These are phyloP conservation scores for Gari tellinella DNA, from an alignment of 2,888 invertebrate species.

Conservation along the genomic window DNA sequence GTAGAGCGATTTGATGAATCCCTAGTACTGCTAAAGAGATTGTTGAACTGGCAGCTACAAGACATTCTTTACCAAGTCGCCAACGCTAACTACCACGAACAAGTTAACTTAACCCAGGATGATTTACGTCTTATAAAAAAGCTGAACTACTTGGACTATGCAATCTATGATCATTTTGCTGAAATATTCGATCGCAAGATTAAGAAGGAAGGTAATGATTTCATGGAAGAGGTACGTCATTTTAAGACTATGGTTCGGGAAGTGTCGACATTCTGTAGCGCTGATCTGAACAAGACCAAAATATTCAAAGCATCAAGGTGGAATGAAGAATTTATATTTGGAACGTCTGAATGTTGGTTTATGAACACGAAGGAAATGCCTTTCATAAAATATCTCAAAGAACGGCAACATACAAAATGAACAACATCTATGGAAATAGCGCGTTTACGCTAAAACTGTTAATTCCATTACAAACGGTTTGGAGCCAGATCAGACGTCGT, in stretches of 20 bases:
- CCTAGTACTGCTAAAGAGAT: conserved; percentile 34
- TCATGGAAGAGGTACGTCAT: conserved; percentile 29
- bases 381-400: too few species aligned
- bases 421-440: too few species aligned
- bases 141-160: conserved; percentile 39
- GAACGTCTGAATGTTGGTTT: conserved; percentile 24
- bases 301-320: conserved; percentile 19
- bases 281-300: background rate
- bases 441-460: too few species aligned
- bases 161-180: conserved; percentile 31
- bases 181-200: conserved; percentile 19
- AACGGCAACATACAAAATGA: too few species aligned
- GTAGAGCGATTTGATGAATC: conserved; percentile 46
- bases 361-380: conserved; percentile 38
- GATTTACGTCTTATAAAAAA: conserved; percentile 21
- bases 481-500: too few species aligned
- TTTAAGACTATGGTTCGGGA: conserved; percentile 14
- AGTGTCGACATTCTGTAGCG: conserved; percentile 23
- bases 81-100: conserved; percentile 25
- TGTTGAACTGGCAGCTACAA: conserved; percentile 21
- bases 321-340: conserved; percentile 21
- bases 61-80: conserved; percentile 30
- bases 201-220: conserved; percentile 3
- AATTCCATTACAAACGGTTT: too few species aligned
- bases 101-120: background rate